These are phyloP conservation scores for Trichonephila clavata DNA, from an alignment of 1,140 invertebrate genomes.

Conservation along the genomic window DNA sequence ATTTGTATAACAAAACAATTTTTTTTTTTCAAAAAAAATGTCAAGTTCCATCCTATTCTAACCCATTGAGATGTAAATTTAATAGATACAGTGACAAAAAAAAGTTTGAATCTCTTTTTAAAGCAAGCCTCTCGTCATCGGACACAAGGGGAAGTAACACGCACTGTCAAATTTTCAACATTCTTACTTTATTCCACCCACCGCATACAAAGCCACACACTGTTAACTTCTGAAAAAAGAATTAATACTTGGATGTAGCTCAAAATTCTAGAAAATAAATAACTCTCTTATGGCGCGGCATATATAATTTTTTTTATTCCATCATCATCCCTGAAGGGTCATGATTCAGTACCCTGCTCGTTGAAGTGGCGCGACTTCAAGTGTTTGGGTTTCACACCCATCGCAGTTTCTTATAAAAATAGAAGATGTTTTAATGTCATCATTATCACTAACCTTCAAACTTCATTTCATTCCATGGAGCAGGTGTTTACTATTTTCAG, in stretches of 20 bases:
- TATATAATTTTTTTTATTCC: background rate
- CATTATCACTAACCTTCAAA: conserved; percentile 11
- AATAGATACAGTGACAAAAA: too few species aligned
- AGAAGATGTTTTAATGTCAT: conserved; percentile 10
- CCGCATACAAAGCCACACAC: background rate
- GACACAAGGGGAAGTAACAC: too few species aligned
- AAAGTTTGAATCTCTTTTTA: too few species aligned
- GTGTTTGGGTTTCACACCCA: conserved; percentile 19
- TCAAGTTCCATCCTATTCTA: too few species aligned
- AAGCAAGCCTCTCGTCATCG: too few species aligned
- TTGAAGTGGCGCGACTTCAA: conserved; percentile 1
- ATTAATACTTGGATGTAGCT: conserved; percentile 15
- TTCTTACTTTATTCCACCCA: background rate
- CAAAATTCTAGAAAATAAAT: conserved; percentile 52
- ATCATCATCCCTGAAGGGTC: background rate
- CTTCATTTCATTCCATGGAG: background rate
- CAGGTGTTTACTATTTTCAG: conserved; percentile 28
- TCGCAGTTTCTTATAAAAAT: background rate
- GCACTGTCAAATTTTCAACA: too few species aligned
- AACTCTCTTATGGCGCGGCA: background rate
- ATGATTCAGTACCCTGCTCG: conserved; percentile 13
- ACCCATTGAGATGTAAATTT: too few species aligned
- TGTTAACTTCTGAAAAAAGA: background rate
- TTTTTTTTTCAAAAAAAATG: too few species aligned
- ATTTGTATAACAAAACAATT: too few species aligned